phyloP scores from a whole-genome alignment of 2,797 vertebrate species.

The Acanthurus tractus region DNA sequence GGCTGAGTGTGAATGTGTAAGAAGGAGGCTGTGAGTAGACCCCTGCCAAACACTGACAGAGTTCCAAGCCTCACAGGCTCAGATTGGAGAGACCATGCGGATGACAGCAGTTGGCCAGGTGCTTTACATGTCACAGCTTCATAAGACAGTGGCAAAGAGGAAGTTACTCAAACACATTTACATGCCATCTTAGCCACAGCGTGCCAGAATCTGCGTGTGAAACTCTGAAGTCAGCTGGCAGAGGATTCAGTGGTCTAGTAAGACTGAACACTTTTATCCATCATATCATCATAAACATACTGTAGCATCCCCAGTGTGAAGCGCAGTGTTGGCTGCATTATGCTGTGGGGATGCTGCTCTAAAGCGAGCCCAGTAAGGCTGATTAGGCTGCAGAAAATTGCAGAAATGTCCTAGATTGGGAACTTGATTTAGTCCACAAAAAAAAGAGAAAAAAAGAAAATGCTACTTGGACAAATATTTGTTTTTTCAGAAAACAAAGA shows the following conservation, averaged over 20 bases:
- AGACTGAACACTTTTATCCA: slow-evolving; percentile 15
- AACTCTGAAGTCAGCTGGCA: slow-evolving; percentile 5
- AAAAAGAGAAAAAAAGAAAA: background rate
- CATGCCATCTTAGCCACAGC: background rate
- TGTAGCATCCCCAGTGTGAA: background rate
- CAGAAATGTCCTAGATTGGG: background rate
- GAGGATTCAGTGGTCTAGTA: slow-evolving; percentile 2
- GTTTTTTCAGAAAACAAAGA: slow-evolving; percentile 2
- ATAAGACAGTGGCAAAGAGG: background rate
- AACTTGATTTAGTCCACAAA: background rate
- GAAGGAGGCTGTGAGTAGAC: slow-evolving; percentile 1
- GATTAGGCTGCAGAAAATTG: background rate
- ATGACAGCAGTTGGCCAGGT: background rate
- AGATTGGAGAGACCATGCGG: background rate
- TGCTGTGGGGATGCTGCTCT: background rate
- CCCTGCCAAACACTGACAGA: slow-evolving; percentile 15
- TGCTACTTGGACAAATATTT: background rate
- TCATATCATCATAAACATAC: slow-evolving; percentile 20
- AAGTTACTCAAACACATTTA: background rate
- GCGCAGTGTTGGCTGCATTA: background rate
- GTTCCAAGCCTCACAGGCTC: slow-evolving; percentile 13
- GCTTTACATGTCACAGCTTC: slow-evolving; percentile 19
- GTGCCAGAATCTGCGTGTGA: slow-evolving; percentile 14
- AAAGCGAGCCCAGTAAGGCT: background rate
- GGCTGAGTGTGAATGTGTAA: background rate